phyloP scores from a whole-genome alignment of 2,797 vertebrate genomes.

The Pangasius larnaudii region DNA sequence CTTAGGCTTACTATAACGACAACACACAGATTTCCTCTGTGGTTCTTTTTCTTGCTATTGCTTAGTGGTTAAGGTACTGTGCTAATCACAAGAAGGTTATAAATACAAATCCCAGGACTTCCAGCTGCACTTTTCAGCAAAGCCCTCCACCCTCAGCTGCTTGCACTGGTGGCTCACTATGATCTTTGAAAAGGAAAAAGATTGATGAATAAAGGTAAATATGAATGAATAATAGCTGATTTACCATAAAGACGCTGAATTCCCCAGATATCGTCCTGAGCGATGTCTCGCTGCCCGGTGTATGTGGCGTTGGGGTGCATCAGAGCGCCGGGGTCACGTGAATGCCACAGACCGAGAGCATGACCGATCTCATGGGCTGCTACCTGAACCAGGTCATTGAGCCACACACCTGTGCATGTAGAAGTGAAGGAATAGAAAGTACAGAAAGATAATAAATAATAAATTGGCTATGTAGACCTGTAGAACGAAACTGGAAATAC shows the following conservation, averaged over 20 bases:
- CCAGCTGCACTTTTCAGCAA: neutral
- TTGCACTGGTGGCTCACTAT: neutral
- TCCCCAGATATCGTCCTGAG: constrained; percentile 82
- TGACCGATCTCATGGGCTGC: constrained; percentile 86
- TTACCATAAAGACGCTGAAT: constrained; percentile 84
- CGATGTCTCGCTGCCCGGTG: constrained; percentile 78
- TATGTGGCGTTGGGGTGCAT: constrained; percentile 87
- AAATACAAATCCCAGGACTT: neutral
- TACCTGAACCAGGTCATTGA: constrained; percentile 85
- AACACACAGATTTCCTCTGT: neutral
- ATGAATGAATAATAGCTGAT: neutral
- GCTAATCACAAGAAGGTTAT: neutral
- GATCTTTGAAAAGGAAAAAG: neutral
- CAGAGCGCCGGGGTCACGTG: constrained; percentile 74
- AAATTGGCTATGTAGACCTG: neutral
- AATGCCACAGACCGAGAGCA: constrained; percentile 84
- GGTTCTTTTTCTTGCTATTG: neutral
- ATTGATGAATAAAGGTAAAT: neutral
- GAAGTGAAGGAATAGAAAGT: neutral
- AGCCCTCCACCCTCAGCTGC: too few relatives aligned
- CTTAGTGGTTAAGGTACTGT: neutral
- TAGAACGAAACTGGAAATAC: neutral
- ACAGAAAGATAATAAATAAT: neutral
- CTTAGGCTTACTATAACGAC: constrained; percentile 6
- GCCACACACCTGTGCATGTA: constrained; percentile 78